These are phyloP conservation scores for Buceros bicornis DNA, from an alignment of 2,797 vertebrate species.

Conservation along the genomic window DNA sequence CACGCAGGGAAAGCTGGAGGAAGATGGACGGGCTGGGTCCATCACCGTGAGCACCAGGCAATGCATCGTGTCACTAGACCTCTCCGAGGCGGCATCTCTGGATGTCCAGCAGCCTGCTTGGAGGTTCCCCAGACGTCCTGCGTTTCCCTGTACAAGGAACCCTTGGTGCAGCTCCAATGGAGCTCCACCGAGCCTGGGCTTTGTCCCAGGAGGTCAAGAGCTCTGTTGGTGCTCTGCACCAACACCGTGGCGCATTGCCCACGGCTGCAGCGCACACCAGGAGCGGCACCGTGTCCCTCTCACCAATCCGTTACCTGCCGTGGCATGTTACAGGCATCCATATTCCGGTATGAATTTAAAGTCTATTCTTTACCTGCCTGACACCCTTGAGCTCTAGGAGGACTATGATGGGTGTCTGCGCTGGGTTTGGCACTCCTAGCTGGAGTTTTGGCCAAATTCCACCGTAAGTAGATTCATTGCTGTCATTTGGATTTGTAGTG, in stretches of 20 bases:
- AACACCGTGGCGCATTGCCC: rapidly evolving
- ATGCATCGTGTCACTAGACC: rapidly evolving
- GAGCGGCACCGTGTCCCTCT: neutral
- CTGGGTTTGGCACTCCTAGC: neutral
- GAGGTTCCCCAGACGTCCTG: neutral
- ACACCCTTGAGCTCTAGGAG: neutral
- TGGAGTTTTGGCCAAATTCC: constrained; percentile 19
- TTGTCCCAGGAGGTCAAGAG: neutral
- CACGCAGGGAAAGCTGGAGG: neutral
- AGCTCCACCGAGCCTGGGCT: neutral
- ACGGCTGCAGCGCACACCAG: rapidly evolving
- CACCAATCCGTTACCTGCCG: neutral
- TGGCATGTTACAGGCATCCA: neutral
- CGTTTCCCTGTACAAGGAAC: neutral
- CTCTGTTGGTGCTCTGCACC: neutral
- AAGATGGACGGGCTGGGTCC: rapidly evolving
- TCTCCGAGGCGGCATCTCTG: neutral
- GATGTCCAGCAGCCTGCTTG: neutral
- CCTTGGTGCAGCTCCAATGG: rapidly evolving
- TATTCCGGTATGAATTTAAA: neutral
- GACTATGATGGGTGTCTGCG: constrained; percentile 22
- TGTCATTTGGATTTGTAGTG: constrained; percentile 71
- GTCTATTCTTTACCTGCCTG: neutral
- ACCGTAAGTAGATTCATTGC: constrained; percentile 35
- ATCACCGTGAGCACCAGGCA: rapidly evolving